These are phyloP conservation scores for Hybognathus amarus DNA, from an alignment of 2,797 vertebrate species.

Conservation along the genomic window DNA sequence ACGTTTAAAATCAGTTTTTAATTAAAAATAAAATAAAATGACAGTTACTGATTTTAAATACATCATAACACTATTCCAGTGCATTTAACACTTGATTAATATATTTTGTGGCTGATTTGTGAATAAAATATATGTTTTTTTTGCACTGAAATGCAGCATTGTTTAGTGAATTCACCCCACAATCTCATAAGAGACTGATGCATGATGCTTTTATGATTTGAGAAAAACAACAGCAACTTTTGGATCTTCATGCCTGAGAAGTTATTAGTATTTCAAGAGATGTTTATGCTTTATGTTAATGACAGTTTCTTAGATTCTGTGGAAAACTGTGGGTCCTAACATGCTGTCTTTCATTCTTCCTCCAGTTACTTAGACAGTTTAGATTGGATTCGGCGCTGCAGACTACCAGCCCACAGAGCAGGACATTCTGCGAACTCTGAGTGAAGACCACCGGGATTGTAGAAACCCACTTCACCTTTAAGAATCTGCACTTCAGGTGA, in stretches of 20 bases:
- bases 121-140: background rate
- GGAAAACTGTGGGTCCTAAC: background rate
- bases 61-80: background rate
- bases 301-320: background rate
- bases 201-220: background rate
- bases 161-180: background rate
- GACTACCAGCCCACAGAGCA: slow-evolving; percentile 92
- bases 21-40: no score
- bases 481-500: slow-evolving; percentile 91
- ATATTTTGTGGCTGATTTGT: background rate
- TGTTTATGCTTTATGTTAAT: background rate
- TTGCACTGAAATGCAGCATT: background rate
- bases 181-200: background rate
- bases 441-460: slow-evolving; percentile 92
- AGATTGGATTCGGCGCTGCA: slow-evolving; percentile 86
- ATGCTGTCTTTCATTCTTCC: slow-evolving; percentile 40
- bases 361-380: slow-evolving; percentile 90
- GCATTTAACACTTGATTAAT: background rate
- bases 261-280: background rate
- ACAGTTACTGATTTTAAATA: background rate
- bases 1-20: no score
- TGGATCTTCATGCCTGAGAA: background rate
- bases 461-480: slow-evolving; percentile 92
- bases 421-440: slow-evolving; percentile 89
- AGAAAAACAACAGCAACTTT: background rate